These are phyloP conservation scores for Eulemur coronatus DNA, from an alignment of 2,797 vertebrate genomes.

Conservation along the genomic window DNA sequence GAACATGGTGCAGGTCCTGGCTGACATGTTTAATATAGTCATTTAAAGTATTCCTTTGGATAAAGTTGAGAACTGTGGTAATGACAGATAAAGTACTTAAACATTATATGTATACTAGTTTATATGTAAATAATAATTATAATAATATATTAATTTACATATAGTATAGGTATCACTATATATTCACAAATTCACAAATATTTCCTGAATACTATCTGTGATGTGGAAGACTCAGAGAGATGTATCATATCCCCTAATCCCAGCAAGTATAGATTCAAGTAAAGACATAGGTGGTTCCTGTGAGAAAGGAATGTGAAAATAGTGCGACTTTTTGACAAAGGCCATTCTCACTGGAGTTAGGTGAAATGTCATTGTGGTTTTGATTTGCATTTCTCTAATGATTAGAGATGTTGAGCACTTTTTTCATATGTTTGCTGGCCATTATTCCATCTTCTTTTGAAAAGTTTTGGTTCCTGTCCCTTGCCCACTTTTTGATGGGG, in stretches of 20 bases:
- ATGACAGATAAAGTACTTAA: neutral
- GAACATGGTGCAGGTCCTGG: neutral
- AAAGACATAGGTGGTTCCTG: neutral
- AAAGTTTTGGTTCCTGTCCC: too few relatives aligned
- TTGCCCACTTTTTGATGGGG: too few relatives aligned
- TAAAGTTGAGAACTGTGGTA: neutral
- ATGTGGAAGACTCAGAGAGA: neutral
- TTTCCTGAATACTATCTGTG: neutral
- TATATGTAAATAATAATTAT: neutral
- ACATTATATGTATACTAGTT: neutral
- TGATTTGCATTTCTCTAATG: too few relatives aligned
- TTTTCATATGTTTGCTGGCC: too few relatives aligned
- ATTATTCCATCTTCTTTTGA: too few relatives aligned
- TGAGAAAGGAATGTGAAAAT: neutral
- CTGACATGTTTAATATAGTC: neutral
- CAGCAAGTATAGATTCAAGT: neutral
- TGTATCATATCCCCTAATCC: neutral
- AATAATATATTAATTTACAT: neutral
- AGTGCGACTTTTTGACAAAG: neutral
- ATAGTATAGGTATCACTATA: neutral
- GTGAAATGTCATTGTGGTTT: too few relatives aligned
- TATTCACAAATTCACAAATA: neutral
- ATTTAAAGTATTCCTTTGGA: neutral
- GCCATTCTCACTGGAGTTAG: too few relatives aligned
- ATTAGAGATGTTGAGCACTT: too few relatives aligned